Evolutionary conservation across 2,113 vertebrate genomes (phyloP), one percentile per base, ranked within the genome.

Genomic region (Hippocampus guttulatus): DNA sequence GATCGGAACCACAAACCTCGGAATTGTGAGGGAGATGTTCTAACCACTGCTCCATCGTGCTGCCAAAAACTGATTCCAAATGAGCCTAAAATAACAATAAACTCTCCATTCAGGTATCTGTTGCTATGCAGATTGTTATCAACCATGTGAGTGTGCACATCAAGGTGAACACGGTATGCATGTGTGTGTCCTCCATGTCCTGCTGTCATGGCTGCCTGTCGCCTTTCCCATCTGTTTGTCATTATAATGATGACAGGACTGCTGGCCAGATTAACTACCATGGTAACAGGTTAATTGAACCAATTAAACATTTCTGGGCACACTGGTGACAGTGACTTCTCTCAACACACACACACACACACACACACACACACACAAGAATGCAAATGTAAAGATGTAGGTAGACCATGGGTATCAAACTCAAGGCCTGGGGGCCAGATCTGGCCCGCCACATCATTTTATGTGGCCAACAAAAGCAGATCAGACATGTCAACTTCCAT

Each of bases 231-330:
- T 89, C 91, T 91, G 90, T 86, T 85, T 78, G 86, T 84, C 86
- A 88, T 89, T 87, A 88, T 75, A 51, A 79, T 85, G 80, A 79
- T 84, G 87, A 86, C 82, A 79, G 83, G 88, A 86, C 80, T 79
- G 73, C 71, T 82, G 79, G 82, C 75, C 78, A 82, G 82, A 88
- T 88, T 88, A 88, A 84, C 82, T 80, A 85, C 82, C 77, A 82
- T 73, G 73, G 76, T 76, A 88, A 86, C 88, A 88, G 89, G 88
- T 88, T 87, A 91, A 89, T 89, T 87, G 82, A 68, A 84, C 82
- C 85, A 84, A 90, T 89, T 89, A 86, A 85, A 77, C 68, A 78
- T 79, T 67, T 85, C 81, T 81, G 77, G 85, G 67, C 74, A 81
- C 69, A 85, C 75, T 81, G 76, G 80, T 61, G 70, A 66, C 68